These are phyloP conservation scores for Microtus pennsylvanicus DNA, from an alignment of 2,113 vertebrate species.

Conservation along the genomic window DNA sequence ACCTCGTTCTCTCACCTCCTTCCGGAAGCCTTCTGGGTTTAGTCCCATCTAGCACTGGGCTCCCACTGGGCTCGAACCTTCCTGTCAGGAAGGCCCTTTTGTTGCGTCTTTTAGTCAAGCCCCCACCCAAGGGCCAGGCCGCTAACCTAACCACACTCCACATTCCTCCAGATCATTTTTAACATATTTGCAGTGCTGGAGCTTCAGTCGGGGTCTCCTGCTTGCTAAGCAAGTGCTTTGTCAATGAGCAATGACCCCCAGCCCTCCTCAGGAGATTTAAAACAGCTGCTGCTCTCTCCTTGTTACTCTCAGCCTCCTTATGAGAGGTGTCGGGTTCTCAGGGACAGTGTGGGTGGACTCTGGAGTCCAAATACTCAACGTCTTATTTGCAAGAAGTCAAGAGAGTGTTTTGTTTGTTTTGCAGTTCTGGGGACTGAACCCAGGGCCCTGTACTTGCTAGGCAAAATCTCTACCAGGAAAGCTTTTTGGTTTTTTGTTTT, in stretches of 20 bases:
- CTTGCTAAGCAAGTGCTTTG: not conserved
- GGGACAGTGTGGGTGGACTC: not conserved
- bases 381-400: not conserved
- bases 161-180: not conserved
- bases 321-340: not conserved
- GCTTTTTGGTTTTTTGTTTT: not conserved
- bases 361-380: not conserved
- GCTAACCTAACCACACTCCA: not conserved
- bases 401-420: not conserved
- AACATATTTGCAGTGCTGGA: not conserved
- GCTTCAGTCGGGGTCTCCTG: not conserved
- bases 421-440: not conserved
- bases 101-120: not conserved
- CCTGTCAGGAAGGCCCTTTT: not conserved
- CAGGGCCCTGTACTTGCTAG: not conserved
- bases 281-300: not conserved
- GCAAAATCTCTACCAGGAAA: not conserved
- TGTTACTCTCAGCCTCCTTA: not conserved
- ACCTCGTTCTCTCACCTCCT: conserved; percentile 56
- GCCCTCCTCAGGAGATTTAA: not conserved
- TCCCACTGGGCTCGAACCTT: not conserved
- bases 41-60: not conserved
- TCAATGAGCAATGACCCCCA: not conserved
- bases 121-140: not conserved
- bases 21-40: not conserved